Conservation (phyloP, 2,797 vertebrate species). For the Pygocentrus nattereri region DNA sequence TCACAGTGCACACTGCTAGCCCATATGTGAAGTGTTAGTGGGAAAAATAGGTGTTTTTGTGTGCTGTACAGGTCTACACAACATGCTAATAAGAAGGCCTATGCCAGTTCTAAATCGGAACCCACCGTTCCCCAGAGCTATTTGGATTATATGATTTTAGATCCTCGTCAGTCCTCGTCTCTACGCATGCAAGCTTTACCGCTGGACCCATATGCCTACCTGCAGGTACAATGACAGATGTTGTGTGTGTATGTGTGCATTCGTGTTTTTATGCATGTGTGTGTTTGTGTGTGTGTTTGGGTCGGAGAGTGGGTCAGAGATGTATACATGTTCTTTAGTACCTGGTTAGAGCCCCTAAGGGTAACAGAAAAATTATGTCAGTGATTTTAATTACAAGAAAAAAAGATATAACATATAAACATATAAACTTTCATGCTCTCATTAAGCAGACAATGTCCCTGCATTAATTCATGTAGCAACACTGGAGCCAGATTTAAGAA, state of each 20-base stretch:
- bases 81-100: conserved; percentile 52
- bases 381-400: background rate
- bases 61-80: conserved; percentile 68
- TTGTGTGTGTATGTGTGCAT: background rate
- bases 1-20: too few species aligned
- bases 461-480: too few species aligned
- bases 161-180: conserved; percentile 77
- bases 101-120: conserved; percentile 67
- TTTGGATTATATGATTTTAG: conserved; percentile 87
- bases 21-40: background rate
- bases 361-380: background rate
- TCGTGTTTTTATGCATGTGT: too few species aligned
- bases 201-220: conserved; percentile 88
- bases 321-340: background rate
- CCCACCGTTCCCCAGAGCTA: conserved; percentile 79
- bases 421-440: too few species aligned
- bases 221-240: conserved; percentile 78
- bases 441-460: too few species aligned
- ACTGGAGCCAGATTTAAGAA: too few species aligned
- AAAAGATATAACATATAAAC: too few species aligned
- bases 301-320: background rate
- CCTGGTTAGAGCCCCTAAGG: background rate
- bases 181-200: conserved; percentile 81
- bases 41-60: background rate
- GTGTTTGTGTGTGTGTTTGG: background rate